These are phyloP conservation scores for Spheniscus mendiculus DNA, from an alignment of 2,113 vertebrate genomes.

Conservation along the genomic window DNA sequence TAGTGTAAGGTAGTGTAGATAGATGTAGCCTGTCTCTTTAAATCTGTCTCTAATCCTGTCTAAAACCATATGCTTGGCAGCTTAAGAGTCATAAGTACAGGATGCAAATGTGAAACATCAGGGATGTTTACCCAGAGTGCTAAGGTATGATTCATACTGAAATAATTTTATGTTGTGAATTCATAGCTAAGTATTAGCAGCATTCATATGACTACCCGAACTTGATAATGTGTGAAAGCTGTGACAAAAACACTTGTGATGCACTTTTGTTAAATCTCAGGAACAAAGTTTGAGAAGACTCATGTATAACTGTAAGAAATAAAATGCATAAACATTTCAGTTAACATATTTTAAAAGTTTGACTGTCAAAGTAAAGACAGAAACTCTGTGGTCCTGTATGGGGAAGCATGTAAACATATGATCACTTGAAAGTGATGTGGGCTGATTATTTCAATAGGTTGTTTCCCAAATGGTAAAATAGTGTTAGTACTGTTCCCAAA, in stretches of 20 bases:
- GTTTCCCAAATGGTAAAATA: background rate
- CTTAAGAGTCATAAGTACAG: background rate
- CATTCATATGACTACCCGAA: background rate
- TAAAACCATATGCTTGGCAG: background rate
- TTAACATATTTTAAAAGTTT: no score
- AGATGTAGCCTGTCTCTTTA: background rate
- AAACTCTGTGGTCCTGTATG: no score
- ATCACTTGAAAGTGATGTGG: background rate
- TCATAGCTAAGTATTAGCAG: background rate
- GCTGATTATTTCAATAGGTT: background rate
- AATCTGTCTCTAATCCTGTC: background rate
- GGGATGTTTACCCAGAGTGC: background rate
- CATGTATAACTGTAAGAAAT: background rate
- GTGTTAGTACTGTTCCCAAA: background rate
- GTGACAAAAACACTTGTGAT: background rate
- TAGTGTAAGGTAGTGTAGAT: background rate
- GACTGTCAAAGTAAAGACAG: no score
- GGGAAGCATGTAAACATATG: no score
- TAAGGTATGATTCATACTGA: background rate
- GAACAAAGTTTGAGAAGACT: background rate
- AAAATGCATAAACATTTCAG: no score
- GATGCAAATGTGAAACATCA: background rate
- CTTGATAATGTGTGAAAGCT: conserved; percentile 4
- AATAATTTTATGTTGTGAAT: background rate
- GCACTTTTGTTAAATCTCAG: background rate